A percentile compares a stretch with the other conserved stretches of the same genome.
Evolutionary conservation across 2,888 invertebrate species (phyloP).

Genomic region (Eupithecia tripunctaria): DNA sequence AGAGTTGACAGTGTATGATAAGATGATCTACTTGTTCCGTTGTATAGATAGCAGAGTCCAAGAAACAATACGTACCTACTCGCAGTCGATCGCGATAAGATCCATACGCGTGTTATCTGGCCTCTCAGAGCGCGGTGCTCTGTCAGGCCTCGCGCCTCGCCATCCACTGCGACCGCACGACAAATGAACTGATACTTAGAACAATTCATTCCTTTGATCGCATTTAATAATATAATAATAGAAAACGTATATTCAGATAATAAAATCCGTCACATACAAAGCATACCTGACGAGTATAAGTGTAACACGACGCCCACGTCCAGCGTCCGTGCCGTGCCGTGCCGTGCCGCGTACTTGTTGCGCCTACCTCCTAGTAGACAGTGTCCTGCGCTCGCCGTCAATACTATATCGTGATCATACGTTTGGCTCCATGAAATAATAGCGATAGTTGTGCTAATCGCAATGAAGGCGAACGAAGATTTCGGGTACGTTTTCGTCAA

Average conservation of each 20-base stretch:
- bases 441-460: background rate
- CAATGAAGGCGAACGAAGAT: conserved; percentile 20
- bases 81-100: conserved; percentile 23
- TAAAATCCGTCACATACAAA: no score
- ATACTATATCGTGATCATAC: background rate
- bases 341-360: background rate
- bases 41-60: background rate
- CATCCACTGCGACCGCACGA: background rate
- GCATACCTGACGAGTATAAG: background rate
- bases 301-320: background rate
- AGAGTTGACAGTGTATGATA: background rate
- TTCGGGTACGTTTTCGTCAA: conserved; percentile 21
- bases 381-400: background rate
- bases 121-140: conserved; percentile 13
- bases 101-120: conserved; percentile 12
- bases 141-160: background rate
- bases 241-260: no score
- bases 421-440: background rate
- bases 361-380: background rate
- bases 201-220: background rate
- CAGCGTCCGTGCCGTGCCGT: background rate
- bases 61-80: conserved; percentile 3
- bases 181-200: background rate
- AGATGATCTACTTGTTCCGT: background rate
- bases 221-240: no score